A percentile compares a stretch with the other conserved stretches of the same genome.
Evolutionary conservation across 1,140 invertebrate genomes (phyloP).

Genomic region (Scaptomyza pallida): DNA sequence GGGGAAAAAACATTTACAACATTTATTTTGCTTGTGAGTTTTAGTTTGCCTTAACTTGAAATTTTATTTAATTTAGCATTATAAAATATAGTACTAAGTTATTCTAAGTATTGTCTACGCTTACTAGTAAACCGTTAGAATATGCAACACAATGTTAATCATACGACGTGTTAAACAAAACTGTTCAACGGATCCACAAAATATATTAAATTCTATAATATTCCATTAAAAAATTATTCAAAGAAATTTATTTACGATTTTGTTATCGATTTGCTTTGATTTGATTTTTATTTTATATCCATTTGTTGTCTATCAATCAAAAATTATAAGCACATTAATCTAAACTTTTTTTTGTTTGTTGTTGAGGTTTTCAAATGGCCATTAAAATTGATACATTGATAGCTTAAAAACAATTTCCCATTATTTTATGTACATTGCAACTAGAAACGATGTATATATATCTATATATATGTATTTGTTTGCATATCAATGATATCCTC

Average conservation of each 20-base stretch:
- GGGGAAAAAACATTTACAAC: not conserved
- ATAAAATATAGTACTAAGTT: too few relatives aligned
- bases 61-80: not conserved
- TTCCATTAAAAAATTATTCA: too few relatives aligned
- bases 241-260: too few relatives aligned
- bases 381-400: not conserved
- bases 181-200: too few relatives aligned
- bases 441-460: conserved; percentile 9
- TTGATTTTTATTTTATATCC: not conserved
- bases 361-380: not conserved
- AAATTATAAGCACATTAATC: not conserved
- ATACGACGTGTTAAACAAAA: too few relatives aligned
- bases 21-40: not conserved
- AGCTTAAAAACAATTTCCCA: not conserved
- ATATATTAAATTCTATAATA: too few relatives aligned
- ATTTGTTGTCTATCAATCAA: not conserved
- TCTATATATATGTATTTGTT: not conserved
- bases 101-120: too few relatives aligned
- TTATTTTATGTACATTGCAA: not conserved
- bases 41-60: not conserved
- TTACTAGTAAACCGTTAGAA: too few relatives aligned
- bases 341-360: not conserved
- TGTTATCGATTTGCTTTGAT: not conserved
- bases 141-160: too few relatives aligned
- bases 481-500: too few relatives aligned